Evolutionary conservation across 2,888 invertebrate genomes (phyloP).

Genomic region (Drosophila anceps): DNA sequence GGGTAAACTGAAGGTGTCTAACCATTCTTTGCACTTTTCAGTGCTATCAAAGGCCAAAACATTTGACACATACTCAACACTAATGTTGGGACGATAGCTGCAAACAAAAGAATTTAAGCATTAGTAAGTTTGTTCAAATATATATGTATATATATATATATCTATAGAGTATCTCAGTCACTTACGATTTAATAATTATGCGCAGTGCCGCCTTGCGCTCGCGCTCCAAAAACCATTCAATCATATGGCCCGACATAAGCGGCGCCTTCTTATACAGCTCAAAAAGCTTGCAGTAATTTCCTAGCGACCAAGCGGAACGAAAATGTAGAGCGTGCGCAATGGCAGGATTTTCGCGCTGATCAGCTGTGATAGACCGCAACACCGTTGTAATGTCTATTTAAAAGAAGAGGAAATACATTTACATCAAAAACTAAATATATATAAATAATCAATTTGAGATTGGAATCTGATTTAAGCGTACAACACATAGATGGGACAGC

Average conservation of each 20-base stretch:
- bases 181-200: conserved; percentile 98
- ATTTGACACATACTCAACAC: conserved; percentile 93
- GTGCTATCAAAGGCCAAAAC: conserved; percentile 95
- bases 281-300: conserved; percentile 97
- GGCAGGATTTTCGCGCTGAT: conserved; percentile 92
- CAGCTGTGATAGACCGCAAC: conserved; percentile 91
- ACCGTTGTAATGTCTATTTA: conserved; percentile 95
- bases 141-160: no score
- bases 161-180: no score
- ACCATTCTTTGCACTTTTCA: conserved; percentile 95
- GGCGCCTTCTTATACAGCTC: conserved; percentile 95
- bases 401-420: neutral
- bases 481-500: neutral
- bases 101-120: conserved; percentile 77
- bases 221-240: conserved; percentile 99
- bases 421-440: neutral
- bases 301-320: conserved; percentile 96
- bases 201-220: conserved; percentile 97
- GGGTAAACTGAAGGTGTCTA: conserved; percentile 92
- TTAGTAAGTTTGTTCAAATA: no score
- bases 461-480: neutral
- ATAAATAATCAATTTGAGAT: neutral
- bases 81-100: conserved; percentile 97
- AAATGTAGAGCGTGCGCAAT: conserved; percentile 94
- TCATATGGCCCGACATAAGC: conserved; percentile 97